These are phyloP conservation scores for Anagrus nilaparvatae DNA, from an alignment of 1,140 invertebrate species.

Conservation along the genomic window DNA sequence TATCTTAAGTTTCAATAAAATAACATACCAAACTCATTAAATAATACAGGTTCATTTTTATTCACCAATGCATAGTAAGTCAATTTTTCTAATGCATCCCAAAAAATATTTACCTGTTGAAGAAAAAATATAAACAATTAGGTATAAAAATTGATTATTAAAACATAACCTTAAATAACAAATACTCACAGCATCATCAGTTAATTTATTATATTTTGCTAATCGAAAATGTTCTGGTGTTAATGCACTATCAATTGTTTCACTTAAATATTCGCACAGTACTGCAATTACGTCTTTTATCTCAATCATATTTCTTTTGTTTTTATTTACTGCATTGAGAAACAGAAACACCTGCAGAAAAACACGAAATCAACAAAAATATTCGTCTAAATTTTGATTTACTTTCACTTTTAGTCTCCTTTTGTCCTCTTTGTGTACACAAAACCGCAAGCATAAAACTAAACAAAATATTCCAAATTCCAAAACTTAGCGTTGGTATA, in stretches of 20 bases:
- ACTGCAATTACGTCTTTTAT: constrained; percentile 21
- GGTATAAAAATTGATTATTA: constrained; percentile 10
- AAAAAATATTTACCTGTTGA: constrained; percentile 9
- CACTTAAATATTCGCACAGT: constrained; percentile 25
- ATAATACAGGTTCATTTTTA: constrained; percentile 15
- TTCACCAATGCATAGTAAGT: constrained; percentile 20
- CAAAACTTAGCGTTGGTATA: too few species aligned
- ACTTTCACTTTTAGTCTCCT: too few species aligned
- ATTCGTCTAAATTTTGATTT: too few species aligned
- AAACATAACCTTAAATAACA: constrained; percentile 4
- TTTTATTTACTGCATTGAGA: too few species aligned
- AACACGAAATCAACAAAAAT: too few species aligned
- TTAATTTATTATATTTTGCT: constrained; percentile 21
- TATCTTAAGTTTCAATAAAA: constrained; percentile 1
- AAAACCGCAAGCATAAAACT: too few species aligned
- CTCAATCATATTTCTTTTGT: constrained; percentile 27
- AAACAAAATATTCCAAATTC: too few species aligned
- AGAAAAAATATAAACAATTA: too few species aligned
- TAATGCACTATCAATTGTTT: constrained; percentile 15
- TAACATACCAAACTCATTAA: constrained; percentile 24
- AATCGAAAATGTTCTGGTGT: constrained; percentile 27
- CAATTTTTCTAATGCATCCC: constrained; percentile 20
- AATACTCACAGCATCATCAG: constrained; percentile 22
- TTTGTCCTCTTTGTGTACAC: too few species aligned
- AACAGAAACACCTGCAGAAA: too few species aligned